Base-by-base conservation (phyloP, 1,140 invertebrate species). In the Ruditapes philippinarum region DNA sequence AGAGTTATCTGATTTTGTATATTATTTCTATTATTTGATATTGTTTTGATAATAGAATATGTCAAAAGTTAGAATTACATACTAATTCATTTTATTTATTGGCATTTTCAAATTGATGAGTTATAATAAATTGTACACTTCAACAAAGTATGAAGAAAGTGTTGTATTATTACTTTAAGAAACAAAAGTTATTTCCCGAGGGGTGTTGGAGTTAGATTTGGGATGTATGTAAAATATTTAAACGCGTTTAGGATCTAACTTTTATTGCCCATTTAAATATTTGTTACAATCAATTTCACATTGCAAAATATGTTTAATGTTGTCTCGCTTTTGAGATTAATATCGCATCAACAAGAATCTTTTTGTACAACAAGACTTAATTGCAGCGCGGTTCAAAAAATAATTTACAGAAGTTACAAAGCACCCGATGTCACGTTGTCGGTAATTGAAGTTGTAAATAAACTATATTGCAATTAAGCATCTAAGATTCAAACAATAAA, bases 71-170 rank as follows among this genome's bases (percentile, higher is more conserved):
- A 88, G 76, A 76, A 79, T 88, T 79, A 88, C 60, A 88, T 79
- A 76, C 74, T 88, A 88, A 88, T 88, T 88, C 76, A 80, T 45
- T 88, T 79, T 88, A 88, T 88, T 79, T 80, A 88, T 88, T 80
- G 60, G 40, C 45, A 65, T 65, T 65, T 83, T 83, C 38, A 22
- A 36, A 31, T 14, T 68, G 62, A 70, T 70, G 42, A 83, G 40
- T 70, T 33, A 83, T 83, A n/a, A 70, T 51, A 65, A 70, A 70
- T 83, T 51, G 28, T 65, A n/a, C 14, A 38, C 40, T 42, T 51
- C 62, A 62, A 25, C 22, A 42, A 81, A 62, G 40, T 81, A 62
- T 62, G 36, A 36, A 19, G 25, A 38, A 62, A 4, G 79, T 62
- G 51, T 62, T 60, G 31, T 62, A 40, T 42, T 12, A n/a, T 40